phyloP scores from a whole-genome alignment of 2,888 invertebrate species.

The Linnaemya vulpina region DNA sequence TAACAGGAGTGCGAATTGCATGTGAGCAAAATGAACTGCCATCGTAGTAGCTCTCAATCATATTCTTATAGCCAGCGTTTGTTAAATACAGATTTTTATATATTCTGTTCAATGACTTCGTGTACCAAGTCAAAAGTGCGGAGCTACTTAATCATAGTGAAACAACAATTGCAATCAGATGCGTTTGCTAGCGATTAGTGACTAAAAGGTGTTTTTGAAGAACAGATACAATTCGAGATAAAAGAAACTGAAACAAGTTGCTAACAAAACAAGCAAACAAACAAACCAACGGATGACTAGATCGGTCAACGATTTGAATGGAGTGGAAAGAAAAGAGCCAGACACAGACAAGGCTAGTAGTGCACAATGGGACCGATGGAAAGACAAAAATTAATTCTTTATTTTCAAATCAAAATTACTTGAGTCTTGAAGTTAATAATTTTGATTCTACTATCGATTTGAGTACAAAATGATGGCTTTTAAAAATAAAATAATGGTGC shows the following conservation, averaged over 20 bases:
- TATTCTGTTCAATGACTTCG: not conserved
- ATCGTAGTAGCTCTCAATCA: too few relatives aligned
- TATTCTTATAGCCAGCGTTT: too few relatives aligned
- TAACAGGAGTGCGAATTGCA: too few relatives aligned
- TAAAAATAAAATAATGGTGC: too few relatives aligned
- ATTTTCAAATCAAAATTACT: too few relatives aligned
- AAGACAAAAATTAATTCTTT: too few relatives aligned
- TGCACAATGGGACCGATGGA: not conserved
- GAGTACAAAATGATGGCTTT: too few relatives aligned
- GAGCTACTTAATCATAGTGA: not conserved
- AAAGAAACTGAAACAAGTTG: constrained; percentile 31
- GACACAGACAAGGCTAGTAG: not conserved
- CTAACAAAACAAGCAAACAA: not conserved
- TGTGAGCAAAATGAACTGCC: too few relatives aligned
- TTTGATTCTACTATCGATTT: too few relatives aligned
- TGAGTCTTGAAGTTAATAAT: too few relatives aligned
- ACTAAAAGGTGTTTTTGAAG: constrained; percentile 20
- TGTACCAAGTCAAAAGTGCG: not conserved
- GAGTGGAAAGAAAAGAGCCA: not conserved
- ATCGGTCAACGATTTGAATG: not conserved
- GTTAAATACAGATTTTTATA: too few relatives aligned
- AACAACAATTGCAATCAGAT: constrained; percentile 30
- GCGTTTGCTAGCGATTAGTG: constrained; percentile 30
- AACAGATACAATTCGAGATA: constrained; percentile 7
- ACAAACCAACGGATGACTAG: constrained; percentile 2